Evolutionary conservation across 2,113 vertebrate genomes (phyloP), one percentile per base, ranked within the genome.

Genomic region (Machaerirhynchus nigripectus): DNA sequence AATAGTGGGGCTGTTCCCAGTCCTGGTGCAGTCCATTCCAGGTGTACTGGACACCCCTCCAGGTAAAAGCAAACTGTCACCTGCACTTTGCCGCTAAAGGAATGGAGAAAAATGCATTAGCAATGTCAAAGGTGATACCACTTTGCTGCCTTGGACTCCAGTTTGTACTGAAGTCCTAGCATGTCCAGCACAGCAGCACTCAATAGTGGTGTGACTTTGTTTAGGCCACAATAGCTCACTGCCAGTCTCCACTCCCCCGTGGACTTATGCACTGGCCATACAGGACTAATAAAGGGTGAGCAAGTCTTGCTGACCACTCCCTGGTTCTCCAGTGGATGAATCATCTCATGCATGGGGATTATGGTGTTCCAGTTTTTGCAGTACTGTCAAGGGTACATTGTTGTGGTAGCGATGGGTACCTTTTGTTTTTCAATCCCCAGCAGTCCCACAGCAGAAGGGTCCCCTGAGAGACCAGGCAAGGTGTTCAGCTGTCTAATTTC

Each of bases 1-100:
- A 73, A 53, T 14, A 84, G 22, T 4, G 9, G 17, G 33, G 27
- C 17, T 37, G 28, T 46, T 63, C 46, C 57, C 23, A 73, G 27
- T 42, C 21, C 21, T 2, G 1, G 11, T 19, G 19, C 44, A 70
- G 46, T 42, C 24, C 0, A 0, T 50, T 42, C 21, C 28, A 70
- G 30, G 37, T 83, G 20, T 42, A 70, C 10, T 50, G 16, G 35
- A 60, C 55, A 50, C 1, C 17, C 11, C 22, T 73, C 21, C 33
- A 46, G 22, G 39, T 73, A 46, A 73, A 52, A 61, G 42, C 19
- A 33, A 63, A 55, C 33, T 53, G 47, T 46, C 1, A 0, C 39
- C 39, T 39, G 17, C 14, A 55, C 57, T 63, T 37, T 46, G 18
- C 14, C 46, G 18, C 27, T 55, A 46, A 44, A 73, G 22, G 18